Evolutionary conservation across 2,797 vertebrate genomes (phyloP).

Genomic region (Philypnodon macrostomus): DNA sequence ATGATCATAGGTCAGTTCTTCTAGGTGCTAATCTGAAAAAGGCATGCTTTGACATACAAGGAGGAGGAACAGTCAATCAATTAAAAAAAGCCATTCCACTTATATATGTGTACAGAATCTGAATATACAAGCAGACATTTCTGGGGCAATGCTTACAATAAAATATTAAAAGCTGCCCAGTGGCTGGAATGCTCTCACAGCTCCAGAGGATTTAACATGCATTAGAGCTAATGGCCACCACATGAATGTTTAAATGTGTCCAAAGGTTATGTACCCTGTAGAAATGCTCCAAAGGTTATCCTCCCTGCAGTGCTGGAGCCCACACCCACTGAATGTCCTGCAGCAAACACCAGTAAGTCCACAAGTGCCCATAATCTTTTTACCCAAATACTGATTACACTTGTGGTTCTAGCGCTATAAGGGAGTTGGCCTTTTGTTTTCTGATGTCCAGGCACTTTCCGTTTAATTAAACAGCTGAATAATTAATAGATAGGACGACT

Average conservation of each 20-base stretch:
- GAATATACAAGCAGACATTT: slow-evolving; percentile 39
- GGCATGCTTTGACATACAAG: too few species aligned
- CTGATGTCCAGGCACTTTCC: slow-evolving; percentile 20
- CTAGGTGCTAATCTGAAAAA: too few species aligned
- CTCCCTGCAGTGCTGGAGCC: slow-evolving; percentile 34
- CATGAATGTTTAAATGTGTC: slow-evolving; percentile 60
- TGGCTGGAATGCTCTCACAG: slow-evolving; percentile 31
- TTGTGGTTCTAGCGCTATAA: slow-evolving; percentile 10
- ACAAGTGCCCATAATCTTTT: slow-evolving; percentile 18
- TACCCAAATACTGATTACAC: slow-evolving; percentile 29
- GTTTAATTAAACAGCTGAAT: slow-evolving; percentile 22
- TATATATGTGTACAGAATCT: slow-evolving; percentile 23
- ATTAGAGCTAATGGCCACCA: slow-evolving; percentile 55
- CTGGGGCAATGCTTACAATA: slow-evolving; percentile 26
- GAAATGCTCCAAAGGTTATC: slow-evolving; percentile 61
- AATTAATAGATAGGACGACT: slow-evolving; percentile 12
- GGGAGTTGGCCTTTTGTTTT: slow-evolving; percentile 9
- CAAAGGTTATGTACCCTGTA: slow-evolving; percentile 62
- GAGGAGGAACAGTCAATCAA: too few species aligned
- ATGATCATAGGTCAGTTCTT: too few species aligned
- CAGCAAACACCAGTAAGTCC: slow-evolving; percentile 23
- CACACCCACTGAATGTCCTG: slow-evolving; percentile 39
- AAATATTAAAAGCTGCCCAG: slow-evolving; percentile 44
- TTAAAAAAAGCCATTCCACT: slow-evolving; percentile 18
- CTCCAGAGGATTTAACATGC: slow-evolving; percentile 58